Base-by-base conservation (phyloP, 2,888 invertebrate genomes). In the Patella ulyssiponensis region DNA sequence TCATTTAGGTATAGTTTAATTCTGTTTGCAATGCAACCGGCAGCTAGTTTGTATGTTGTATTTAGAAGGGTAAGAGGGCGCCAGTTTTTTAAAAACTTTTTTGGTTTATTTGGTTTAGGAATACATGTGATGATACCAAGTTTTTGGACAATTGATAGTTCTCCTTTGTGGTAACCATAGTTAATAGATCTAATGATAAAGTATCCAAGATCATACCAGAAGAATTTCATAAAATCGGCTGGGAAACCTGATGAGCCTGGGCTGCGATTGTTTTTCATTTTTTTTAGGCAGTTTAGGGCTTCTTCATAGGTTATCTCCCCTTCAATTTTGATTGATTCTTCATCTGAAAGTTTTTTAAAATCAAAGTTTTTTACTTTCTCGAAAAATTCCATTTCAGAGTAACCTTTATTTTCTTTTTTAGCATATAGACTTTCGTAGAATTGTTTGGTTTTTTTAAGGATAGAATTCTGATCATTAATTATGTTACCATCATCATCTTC, bases 71-170 rank as follows among this genome's bases (percentile, higher is more conserved):
- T 64, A 20, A 64, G 71, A 17, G 74, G 79, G 52, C 79, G 20
- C 79, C 76, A 78, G 14, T 77, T 81, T 79, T 79, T 76, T 15
- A 14, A 51, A 12, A 51, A 74, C 3, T 17, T 11, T 70, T 71
- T 74, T 23, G 75, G 53, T 76, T 81, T 81, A 72, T 80, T 52
- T 73, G 69, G 69, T 69, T 79, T 79, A 14, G 78, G 81, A 1
- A 78, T 71, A 56, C 81, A 80, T 11, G 79, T 80, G 17, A 80
- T 80, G 17, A 78, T 73, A 20, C 81, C 81, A 52, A 78, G 81
- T 71, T 74, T 80, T 44, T 77, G 77, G 20, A 78, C 77, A 2
- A 71, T 70, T 15, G 75, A 79, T 51, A 80, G n/a, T 20, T 75
- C 69, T 2, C 54, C 75, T 23, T 23, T 77, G 15, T 64, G 20